Evolutionary conservation across 2,113 vertebrate genomes (phyloP), one percentile per base, ranked within the genome.

Genomic region (Pteruthius melanotis): DNA sequence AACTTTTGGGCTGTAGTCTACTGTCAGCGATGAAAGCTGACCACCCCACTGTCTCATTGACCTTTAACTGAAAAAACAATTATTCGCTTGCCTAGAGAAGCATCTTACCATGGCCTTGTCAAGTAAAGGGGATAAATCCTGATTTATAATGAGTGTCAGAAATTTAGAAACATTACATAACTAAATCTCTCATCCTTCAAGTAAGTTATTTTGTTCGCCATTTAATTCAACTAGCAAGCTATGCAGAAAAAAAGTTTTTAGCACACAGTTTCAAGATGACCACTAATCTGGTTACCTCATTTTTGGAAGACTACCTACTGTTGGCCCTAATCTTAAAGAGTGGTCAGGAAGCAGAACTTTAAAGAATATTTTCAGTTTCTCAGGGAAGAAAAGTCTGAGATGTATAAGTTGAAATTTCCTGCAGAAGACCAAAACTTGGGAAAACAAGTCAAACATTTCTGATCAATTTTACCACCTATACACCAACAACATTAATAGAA

Each of bases 1-100:
- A 95, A 95, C 80, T 92, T 96, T 71, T 63, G 72, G 59, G 47
- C 44, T 81, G 39, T 39, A 89, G 71, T n/a, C 71, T 90, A 72
- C 70, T 59, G 71, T 63, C 76, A 90, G 70, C 27, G 50, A 44
- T 21, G 23, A 90, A 94, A 95, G 42, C 64, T 92, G 86, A 87
- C 94, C 86, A 77, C 17, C 56, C 70, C 22, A 60, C 47, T 31
- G 24, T 33, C 80, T 94, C 60, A 60, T 64, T 61, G 76, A 56
- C 64, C 45, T 90, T 80, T 54, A 90, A 30, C 52, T 78, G 52
- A 84, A 87, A 94, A 86, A 89, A 74, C 72, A 95, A 89, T 54
- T 74, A 87, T 52, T 93, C 90, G 33, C 83, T 89, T 93, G 68
- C 86, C 86, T 93, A 52, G n/a, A 19, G 42, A 4, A 31, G 50